These are phyloP conservation scores for Sialia sialis DNA, from an alignment of 2,113 vertebrate genomes.

Conservation along the genomic window DNA sequence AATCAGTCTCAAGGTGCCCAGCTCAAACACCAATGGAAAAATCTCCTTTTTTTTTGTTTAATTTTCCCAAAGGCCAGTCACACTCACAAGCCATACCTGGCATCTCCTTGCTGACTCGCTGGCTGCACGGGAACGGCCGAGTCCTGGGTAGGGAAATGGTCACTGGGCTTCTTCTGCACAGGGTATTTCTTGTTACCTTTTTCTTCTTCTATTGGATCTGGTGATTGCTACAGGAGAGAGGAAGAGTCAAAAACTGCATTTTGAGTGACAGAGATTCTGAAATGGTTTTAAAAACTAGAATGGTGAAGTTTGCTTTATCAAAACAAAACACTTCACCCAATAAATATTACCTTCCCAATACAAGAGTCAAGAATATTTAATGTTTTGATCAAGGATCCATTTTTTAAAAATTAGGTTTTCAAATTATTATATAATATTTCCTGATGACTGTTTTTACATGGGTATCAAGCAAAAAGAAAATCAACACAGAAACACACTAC, in stretches of 20 bases:
- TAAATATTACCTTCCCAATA: neutral
- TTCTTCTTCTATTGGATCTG: conserved; percentile 38
- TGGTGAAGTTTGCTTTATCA: neutral
- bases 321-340: neutral
- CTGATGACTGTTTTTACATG: neutral
- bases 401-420: neutral
- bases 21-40: neutral
- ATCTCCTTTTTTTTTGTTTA: neutral
- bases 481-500: neutral
- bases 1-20: neutral
- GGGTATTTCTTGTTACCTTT: conserved; percentile 61
- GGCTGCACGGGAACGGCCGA: neutral
- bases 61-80: neutral
- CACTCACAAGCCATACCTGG: conserved; percentile 71
- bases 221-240: conserved; percentile 18
- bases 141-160: conserved; percentile 57
- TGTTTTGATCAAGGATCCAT: neutral
- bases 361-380: neutral
- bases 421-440: neutral
- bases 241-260: neutral
- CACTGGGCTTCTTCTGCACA: conserved; percentile 70
- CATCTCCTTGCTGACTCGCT: conserved; percentile 76
- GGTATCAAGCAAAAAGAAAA: neutral
- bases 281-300: neutral
- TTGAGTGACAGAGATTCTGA: neutral